Percentiles rank a stretch among this genome's conserved stretches.
Evolutionary conservation across 2,888 invertebrate genomes (phyloP).

Genomic region (Hirtodrosophila duncani): DNA sequence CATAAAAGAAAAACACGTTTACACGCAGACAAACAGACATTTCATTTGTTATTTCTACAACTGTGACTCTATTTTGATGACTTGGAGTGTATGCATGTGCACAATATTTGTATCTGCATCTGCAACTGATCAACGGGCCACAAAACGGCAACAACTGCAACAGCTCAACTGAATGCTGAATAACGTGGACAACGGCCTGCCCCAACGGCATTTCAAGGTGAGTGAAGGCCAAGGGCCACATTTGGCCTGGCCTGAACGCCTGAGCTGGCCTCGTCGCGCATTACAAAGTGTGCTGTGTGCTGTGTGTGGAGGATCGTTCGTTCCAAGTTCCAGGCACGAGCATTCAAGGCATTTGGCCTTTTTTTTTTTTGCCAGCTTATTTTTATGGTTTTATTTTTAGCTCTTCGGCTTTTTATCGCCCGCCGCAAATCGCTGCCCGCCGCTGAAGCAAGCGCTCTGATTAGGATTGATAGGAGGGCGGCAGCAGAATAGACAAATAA

Average conservation of each 20-base stretch:
- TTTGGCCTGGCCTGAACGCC: slow-evolving; percentile 46
- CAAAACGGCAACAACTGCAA: slow-evolving; percentile 4
- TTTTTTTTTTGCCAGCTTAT: too few relatives aligned
- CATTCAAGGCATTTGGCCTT: too few relatives aligned
- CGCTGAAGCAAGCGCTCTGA: too few relatives aligned
- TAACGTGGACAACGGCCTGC: slow-evolving; percentile 7
- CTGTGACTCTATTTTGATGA: slow-evolving; percentile 10
- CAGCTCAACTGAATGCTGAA: slow-evolving; percentile 29
- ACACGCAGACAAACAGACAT: too few relatives aligned
- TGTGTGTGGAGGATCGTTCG: too few relatives aligned
- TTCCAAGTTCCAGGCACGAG: too few relatives aligned
- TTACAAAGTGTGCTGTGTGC: not conserved
- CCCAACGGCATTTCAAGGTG: slow-evolving; percentile 76
- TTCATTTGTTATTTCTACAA: too few relatives aligned
- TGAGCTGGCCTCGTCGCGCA: slow-evolving; percentile 6
- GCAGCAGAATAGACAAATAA: slow-evolving; percentile 23
- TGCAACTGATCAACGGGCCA: slow-evolving; percentile 12
- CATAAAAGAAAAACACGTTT: too few relatives aligned
- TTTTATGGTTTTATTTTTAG: too few relatives aligned
- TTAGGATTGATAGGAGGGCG: slow-evolving; percentile 55
- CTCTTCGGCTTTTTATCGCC: too few relatives aligned
- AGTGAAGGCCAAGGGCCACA: slow-evolving; percentile 78
- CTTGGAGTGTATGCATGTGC: slow-evolving; percentile 7
- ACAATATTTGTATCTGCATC: slow-evolving; percentile 24
- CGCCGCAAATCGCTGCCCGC: slow-evolving; percentile 22